Conservation (phyloP, 2,797 vertebrate genomes). For the Numenius phaeopus region DNA sequence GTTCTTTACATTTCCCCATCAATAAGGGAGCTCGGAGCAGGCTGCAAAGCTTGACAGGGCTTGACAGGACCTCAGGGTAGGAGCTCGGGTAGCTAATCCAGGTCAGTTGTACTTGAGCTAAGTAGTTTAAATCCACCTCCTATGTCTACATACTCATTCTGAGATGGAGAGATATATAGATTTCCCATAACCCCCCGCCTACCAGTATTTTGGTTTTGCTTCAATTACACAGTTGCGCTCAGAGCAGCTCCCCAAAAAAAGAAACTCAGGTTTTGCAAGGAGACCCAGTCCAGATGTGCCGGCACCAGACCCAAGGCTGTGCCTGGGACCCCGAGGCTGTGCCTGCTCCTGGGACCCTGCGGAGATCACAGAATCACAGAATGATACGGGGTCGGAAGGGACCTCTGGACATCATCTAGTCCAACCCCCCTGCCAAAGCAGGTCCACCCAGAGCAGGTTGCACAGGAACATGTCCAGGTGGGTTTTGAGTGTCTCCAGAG, state of each 20-base stretch:
- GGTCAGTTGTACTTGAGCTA: background rate
- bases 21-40: background rate
- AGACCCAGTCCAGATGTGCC: fast-evolving
- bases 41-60: slow-evolving; percentile 9
- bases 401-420: no score
- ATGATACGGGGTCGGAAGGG: no score
- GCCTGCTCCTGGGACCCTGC: fast-evolving
- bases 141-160: background rate
- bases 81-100: background rate
- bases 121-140: slow-evolving; percentile 16
- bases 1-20: background rate
- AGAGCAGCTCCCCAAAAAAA: background rate
- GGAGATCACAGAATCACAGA: no score
- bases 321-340: background rate
- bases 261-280: background rate
- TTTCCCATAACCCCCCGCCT: background rate
- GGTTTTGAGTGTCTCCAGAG: no score
- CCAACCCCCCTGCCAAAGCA: no score
- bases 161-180: background rate
- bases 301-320: background rate
- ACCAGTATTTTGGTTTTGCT: fast-evolving
- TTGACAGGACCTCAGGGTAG: background rate
- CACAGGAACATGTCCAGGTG: no score
- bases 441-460: no score
- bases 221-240: background rate